Evolutionary conservation across 2,797 vertebrate species (phyloP), one percentile per base, ranked within the genome.

Genomic region (Fundulus diaphanus): DNA sequence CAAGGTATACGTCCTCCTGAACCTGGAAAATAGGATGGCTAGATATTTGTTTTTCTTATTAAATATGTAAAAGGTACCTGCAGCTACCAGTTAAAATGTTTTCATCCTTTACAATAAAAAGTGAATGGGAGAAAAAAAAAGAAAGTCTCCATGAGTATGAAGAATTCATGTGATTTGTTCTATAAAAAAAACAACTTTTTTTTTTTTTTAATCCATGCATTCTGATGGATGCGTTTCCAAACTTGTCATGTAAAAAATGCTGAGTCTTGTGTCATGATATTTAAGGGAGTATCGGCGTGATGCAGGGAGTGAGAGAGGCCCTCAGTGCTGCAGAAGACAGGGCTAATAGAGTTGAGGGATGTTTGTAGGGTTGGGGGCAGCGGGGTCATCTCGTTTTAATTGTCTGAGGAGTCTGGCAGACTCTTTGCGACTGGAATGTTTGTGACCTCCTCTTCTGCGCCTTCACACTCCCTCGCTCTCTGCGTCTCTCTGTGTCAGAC

Each of bases 351-450:
- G 84, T 18, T n/a, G 80, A 82, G 73, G 81, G 85, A 75, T 86
- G 85, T 76, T 80, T 78, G 2, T n/a, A 70, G 80, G 59, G 59
- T 33, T 35, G 56, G 73, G 70, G 44, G 61, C 35, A 27, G 52
- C 12, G 33, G 63, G 86, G 86, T 88, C 87, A 83, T 90, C 90
- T 83, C 82, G 81, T 80, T 89, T 89, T 91, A 90, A 93, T 92
- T 90, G 92, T 86, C 85, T 79, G 82, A 89, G 85, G 84, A 92
- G 91, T 92, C 90, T 92, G 91, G 87, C 87, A 76, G 78, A 79
- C 78, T 90, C 85, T 81, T 84, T 72, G 83, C 85, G 86, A 72
- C 92, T 89, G 92, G 93, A 94, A 94, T 93, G 92, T 88, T 81
- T 84, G 88, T 91, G 92, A 93, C 90, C 90, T 90, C 85, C 84